Conservation (phyloP, 1,140 invertebrate genomes). For the Aethina tumida region DNA sequence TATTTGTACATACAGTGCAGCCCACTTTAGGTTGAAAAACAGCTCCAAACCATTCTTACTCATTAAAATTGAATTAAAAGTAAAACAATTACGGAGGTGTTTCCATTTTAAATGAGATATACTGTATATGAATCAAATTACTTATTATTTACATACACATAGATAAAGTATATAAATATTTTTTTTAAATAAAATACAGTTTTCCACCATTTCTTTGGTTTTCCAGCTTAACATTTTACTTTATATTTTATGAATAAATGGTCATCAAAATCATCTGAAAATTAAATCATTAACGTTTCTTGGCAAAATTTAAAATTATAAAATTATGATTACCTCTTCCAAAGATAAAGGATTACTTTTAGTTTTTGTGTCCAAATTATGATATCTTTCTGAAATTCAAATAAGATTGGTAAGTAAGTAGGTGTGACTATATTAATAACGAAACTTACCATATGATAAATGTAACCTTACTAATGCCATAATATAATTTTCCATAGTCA, state of each 20-base stretch:
- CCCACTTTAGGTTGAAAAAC: too few species aligned
- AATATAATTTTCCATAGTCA: slow-evolving; percentile 54
- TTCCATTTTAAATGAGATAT: too few species aligned
- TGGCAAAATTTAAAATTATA: slow-evolving; percentile 9
- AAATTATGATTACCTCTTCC: slow-evolving; percentile 50
- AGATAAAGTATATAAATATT: too few species aligned
- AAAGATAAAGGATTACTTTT: slow-evolving; percentile 61
- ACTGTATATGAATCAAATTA: too few species aligned
- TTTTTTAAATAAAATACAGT: too few species aligned
- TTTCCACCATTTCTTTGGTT: too few species aligned
- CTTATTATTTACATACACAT: too few species aligned
- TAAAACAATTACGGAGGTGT: too few species aligned
- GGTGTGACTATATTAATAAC: slow-evolving; percentile 1
- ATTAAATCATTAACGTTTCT: slow-evolving; percentile 18
- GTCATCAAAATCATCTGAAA: slow-evolving; percentile 61
- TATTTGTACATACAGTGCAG: too few species aligned
- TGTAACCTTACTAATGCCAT: slow-evolving; percentile 61
- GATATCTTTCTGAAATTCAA: slow-evolving; percentile 52
- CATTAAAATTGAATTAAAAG: too few species aligned
- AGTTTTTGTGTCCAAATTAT: slow-evolving; percentile 60
- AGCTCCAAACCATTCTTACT: too few species aligned
- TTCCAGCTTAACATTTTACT: not conserved
- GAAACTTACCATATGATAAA: slow-evolving; percentile 54
- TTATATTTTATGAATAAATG: slow-evolving; percentile 46
- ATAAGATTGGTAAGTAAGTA: not conserved